A percentile compares a stretch with the other conserved stretches of the same genome.
These are phyloP conservation scores for Drosophila eugracilis DNA, from an alignment of 1,140 invertebrate species.

Conservation along the genomic window DNA sequence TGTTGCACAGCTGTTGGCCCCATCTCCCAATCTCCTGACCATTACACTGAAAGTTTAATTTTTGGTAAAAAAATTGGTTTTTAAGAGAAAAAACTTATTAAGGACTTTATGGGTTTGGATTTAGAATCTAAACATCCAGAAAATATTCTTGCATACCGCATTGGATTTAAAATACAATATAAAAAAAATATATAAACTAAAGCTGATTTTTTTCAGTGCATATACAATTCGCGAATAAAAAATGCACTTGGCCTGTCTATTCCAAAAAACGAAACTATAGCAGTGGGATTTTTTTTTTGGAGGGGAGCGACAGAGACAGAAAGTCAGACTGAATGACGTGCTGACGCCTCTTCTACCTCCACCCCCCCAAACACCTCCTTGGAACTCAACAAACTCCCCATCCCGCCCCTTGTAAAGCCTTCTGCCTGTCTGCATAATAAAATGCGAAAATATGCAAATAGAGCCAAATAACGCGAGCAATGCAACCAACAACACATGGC, in stretches of 20 bases:
- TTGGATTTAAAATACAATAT: background rate
- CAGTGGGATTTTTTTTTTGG: constrained; percentile 1
- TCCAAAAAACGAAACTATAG: constrained; percentile 32
- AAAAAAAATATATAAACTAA: background rate
- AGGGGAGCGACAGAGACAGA: constrained; percentile 8
- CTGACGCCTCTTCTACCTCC: constrained; percentile 61
- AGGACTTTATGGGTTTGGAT: too few relatives aligned
- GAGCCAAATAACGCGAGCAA: constrained; percentile 60
- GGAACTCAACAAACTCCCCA: too few relatives aligned
- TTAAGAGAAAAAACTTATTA: too few relatives aligned
- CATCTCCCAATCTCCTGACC: constrained; percentile 16
- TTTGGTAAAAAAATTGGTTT: background rate
- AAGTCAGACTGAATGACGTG: constrained; percentile 65
- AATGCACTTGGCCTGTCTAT: constrained; percentile 53
- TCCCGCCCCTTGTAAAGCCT: constrained; percentile 17
- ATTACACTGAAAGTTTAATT: background rate
- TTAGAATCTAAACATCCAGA: background rate
- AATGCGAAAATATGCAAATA: constrained; percentile 80
- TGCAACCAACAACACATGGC: constrained; percentile 49
- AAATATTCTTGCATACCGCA: too few relatives aligned
- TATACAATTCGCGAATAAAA: constrained; percentile 41
- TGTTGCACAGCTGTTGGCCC: constrained; percentile 65
- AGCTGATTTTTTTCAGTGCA: constrained; percentile 6
- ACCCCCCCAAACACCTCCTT: background rate
- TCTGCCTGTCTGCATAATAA: constrained; percentile 78